These are phyloP conservation scores for Taenioides sp. DNA, from an alignment of 2,797 vertebrate species.

Conservation along the genomic window DNA sequence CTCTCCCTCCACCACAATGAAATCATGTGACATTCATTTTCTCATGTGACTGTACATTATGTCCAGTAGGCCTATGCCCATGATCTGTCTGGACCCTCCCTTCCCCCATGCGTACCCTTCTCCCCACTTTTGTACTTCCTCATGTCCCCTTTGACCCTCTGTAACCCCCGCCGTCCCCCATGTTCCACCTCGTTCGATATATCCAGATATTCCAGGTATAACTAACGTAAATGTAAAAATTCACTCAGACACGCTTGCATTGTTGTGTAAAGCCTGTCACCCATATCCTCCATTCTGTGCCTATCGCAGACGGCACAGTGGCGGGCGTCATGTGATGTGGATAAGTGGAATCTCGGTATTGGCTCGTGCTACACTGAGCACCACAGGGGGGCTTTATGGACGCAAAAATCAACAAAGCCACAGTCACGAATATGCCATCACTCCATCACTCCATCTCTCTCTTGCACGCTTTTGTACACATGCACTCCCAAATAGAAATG, in stretches of 20 bases:
- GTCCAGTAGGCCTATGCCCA: slow-evolving; percentile 25
- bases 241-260: slow-evolving; percentile 17
- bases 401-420: slow-evolving; percentile 72
- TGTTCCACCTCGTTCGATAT: slow-evolving; percentile 17
- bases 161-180: slow-evolving; percentile 19
- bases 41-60: slow-evolving; percentile 22
- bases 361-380: slow-evolving; percentile 75
- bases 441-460: neutral
- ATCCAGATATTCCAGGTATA: neutral
- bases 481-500: slow-evolving; percentile 17
- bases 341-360: slow-evolving; percentile 74
- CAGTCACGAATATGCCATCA: slow-evolving; percentile 72
- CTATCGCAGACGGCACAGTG: slow-evolving; percentile 17
- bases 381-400: slow-evolving; percentile 73
- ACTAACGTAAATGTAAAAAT: slow-evolving; percentile 7
- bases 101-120: slow-evolving; percentile 30
- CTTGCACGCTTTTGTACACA: slow-evolving; percentile 14
- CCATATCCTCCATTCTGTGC: slow-evolving; percentile 2
- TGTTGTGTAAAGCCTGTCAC: neutral
- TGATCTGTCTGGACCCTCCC: slow-evolving; percentile 39
- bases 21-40: slow-evolving; percentile 30
- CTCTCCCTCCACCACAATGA: slow-evolving; percentile 28
- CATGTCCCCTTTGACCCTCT: slow-evolving; percentile 47
- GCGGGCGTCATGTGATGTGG: slow-evolving; percentile 63
- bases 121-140: slow-evolving; percentile 16